A percentile compares a stretch with the other conserved stretches of the same genome.
Evolutionary conservation across 2,888 invertebrate species (phyloP).

Genomic region (Hirudinaria manillensis): DNA sequence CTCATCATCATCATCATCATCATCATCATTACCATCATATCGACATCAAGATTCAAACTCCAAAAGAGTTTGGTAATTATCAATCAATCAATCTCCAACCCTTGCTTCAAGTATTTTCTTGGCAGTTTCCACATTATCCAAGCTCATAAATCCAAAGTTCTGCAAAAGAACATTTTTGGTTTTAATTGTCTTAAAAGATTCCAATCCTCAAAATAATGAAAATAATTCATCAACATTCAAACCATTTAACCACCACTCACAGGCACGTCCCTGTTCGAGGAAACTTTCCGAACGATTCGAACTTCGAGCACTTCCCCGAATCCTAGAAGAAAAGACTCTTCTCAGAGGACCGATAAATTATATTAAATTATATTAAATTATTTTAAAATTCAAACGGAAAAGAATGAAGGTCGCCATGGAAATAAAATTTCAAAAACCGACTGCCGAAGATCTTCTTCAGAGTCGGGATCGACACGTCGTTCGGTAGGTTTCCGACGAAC

Average conservation of each 20-base stretch:
- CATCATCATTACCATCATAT: not conserved
- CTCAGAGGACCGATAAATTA: not conserved
- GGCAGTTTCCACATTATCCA: not conserved
- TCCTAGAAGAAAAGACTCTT: constrained; percentile 2
- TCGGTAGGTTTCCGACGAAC: constrained; percentile 20
- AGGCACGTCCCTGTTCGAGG: not conserved
- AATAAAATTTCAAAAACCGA: not conserved
- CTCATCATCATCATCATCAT: no score
- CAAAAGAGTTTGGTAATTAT: not conserved
- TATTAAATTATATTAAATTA: not conserved
- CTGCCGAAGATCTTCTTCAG: constrained; percentile 5
- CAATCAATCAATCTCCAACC: not conserved
- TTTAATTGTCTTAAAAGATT: not conserved
- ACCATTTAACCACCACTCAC: not conserved
- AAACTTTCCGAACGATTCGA: not conserved
- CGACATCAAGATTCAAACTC: not conserved
- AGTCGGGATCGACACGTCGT: not conserved
- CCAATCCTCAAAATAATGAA: not conserved
- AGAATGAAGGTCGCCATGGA: not conserved
- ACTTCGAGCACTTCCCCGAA: constrained; percentile 11
- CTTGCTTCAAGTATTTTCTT: constrained; percentile 5
- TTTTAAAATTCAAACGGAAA: not conserved
- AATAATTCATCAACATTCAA: not conserved
- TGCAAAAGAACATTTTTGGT: not conserved
- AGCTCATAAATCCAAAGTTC: constrained; percentile 18